A percentile compares a stretch with the other conserved stretches of the same genome.
These are phyloP conservation scores for Lathronympha strigana DNA, from an alignment of 2,888 invertebrate genomes.

Conservation along the genomic window DNA sequence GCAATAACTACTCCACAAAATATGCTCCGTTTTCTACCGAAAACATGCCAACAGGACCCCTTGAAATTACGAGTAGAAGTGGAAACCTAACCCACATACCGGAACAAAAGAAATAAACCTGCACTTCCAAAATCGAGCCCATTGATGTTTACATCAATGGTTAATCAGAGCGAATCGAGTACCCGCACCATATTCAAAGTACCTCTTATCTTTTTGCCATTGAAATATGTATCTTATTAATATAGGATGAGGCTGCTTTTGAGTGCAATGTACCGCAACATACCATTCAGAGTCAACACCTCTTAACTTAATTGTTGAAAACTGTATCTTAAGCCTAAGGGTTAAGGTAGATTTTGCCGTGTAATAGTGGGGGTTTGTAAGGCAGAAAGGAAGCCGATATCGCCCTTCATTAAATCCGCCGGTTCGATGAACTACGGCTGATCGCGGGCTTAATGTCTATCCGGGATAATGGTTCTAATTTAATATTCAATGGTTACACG, in stretches of 20 bases:
- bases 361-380: background rate
- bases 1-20: background rate
- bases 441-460: slow-evolving; percentile 14
- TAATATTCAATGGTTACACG: slow-evolving; percentile 1
- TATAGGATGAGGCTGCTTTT: no score
- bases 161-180: slow-evolving; percentile 19
- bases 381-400: slow-evolving; percentile 18
- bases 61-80: background rate
- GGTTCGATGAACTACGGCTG: slow-evolving; percentile 19
- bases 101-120: slow-evolving; percentile 11
- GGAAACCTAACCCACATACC: background rate
- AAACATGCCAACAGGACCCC: background rate
- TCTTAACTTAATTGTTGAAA: no score
- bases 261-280: no score
- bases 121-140: background rate
- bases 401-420: slow-evolving; percentile 21
- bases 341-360: background rate
- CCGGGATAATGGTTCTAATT: slow-evolving; percentile 5
- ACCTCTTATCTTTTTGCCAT: background rate
- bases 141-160: slow-evolving; percentile 17
- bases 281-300: no score
- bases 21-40: background rate
- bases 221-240: background rate
- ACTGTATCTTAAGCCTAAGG: background rate
- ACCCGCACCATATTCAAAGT: background rate